Conservation (phyloP, 2,797 vertebrate genomes). For the Sebastes cheni region DNA sequence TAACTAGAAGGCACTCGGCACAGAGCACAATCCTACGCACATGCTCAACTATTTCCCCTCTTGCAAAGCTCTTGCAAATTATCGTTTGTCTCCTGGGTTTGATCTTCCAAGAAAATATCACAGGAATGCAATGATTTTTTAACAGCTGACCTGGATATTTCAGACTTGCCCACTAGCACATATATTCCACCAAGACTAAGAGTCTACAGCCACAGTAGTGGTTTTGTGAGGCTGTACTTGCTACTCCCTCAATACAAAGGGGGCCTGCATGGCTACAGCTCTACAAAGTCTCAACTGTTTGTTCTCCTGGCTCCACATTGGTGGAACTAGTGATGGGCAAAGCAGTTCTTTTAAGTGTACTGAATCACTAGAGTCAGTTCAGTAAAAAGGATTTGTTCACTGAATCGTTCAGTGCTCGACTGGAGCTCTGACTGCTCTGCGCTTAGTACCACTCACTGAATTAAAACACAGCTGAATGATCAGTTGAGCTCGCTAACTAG, state of each 20-base stretch:
- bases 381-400: too few relatives aligned
- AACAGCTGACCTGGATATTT: not conserved
- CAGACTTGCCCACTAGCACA: not conserved
- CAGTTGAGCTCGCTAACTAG: too few relatives aligned
- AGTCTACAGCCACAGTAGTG: not conserved
- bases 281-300: not conserved
- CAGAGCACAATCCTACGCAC: not conserved
- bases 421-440: too few relatives aligned
- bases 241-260: not conserved
- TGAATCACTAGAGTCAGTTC: too few relatives aligned
- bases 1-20: constrained; percentile 1
- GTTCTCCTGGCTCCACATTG: too few relatives aligned
- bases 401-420: too few relatives aligned
- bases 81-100: not conserved
- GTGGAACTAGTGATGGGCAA: too few relatives aligned
- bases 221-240: not conserved
- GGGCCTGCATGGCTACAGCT: too few relatives aligned
- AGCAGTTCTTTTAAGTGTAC: too few relatives aligned
- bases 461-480: too few relatives aligned
- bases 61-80: not conserved
- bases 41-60: not conserved
- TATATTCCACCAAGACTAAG: not conserved
- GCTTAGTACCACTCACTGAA: too few relatives aligned
- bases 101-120: not conserved
- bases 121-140: not conserved